Percentiles rank a stretch among this genome's conserved stretches.
Conservation (phyloP, 2,888 invertebrate genomes). For the Uropetala carovei region DNA sequence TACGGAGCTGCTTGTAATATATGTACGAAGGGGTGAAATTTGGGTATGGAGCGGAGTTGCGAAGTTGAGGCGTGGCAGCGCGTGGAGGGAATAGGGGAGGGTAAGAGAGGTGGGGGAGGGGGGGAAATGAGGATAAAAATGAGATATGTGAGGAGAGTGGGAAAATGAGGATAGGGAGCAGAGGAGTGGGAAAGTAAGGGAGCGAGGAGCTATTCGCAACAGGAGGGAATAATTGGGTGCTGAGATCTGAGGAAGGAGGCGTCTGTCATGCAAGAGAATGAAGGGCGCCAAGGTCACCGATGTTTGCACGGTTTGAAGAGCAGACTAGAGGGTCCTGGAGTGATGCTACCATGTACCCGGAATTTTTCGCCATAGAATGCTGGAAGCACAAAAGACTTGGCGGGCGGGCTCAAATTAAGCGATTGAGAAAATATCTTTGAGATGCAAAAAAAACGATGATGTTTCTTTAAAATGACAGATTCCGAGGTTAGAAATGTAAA, state of each 20-base stretch:
- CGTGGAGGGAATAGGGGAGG: background rate
- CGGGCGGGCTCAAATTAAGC: too few species aligned
- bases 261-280: background rate
- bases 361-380: background rate
- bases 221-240: background rate
- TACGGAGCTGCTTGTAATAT: too few species aligned
- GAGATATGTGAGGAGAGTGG: too few species aligned
- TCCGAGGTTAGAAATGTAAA: too few species aligned
- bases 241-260: background rate
- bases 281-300: background rate
- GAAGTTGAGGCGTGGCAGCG: background rate
- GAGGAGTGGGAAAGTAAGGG: background rate
- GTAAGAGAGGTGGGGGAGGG: background rate
- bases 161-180: background rate
- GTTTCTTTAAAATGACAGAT: too few species aligned
- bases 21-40: too few species aligned
- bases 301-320: background rate
- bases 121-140: background rate
- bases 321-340: background rate
- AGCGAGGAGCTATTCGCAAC: background rate
- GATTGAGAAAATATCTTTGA: too few species aligned
- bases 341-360: background rate
- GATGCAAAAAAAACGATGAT: too few species aligned
- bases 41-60: too few species aligned
- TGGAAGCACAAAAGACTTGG: too few species aligned